Conservation (phyloP, 1,140 invertebrate species). For the Anoplolepis gracilipes region DNA sequence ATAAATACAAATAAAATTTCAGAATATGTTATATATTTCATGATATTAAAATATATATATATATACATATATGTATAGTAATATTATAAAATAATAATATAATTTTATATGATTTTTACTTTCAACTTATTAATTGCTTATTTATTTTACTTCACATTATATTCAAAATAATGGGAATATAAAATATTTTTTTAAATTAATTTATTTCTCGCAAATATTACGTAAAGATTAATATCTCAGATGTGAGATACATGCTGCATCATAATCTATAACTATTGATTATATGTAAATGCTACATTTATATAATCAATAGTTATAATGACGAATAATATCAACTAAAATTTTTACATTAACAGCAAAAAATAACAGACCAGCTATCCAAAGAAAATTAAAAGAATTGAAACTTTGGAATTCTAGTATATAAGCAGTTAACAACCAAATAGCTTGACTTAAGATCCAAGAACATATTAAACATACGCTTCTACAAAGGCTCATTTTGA, state of each 20-base stretch:
- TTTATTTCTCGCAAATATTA: background rate
- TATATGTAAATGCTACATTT: background rate
- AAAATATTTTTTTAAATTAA: background rate
- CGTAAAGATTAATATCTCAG: background rate
- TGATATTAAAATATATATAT: no score
- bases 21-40: no score
- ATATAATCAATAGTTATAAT: conserved; percentile 81
- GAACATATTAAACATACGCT: conserved; percentile 84
- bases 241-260: background rate
- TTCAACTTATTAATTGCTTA: background rate
- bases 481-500: conserved; percentile 86
- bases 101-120: conserved; percentile 7
- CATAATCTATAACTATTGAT: no score
- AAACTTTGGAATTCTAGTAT: conserved; percentile 95
- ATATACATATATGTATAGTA: no score
- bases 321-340: conserved; percentile 88
- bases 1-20: background rate
- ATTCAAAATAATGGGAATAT: background rate
- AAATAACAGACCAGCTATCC: conserved; percentile 92
- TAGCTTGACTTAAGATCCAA: conserved; percentile 93
- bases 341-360: conserved; percentile 92
- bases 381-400: conserved; percentile 93
- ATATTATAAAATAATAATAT: no score
- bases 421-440: conserved; percentile 97
- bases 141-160: background rate